phyloP scores from a whole-genome alignment of 2,888 invertebrate species.

The Dascillus cervinus region DNA sequence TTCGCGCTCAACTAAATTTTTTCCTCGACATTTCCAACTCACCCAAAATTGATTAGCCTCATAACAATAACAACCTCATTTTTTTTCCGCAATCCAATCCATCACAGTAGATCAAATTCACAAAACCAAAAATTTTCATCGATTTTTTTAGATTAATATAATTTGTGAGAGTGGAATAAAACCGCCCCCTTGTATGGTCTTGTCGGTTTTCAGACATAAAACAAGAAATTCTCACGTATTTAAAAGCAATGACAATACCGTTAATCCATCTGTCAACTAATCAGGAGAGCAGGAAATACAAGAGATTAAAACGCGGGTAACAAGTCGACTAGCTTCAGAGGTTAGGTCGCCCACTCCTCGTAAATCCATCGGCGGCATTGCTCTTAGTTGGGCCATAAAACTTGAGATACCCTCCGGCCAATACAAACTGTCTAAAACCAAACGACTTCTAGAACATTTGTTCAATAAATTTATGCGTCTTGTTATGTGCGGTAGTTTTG shows the following conservation, averaged over 20 bases:
- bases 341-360: slow-evolving; percentile 15
- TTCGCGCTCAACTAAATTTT: too few relatives aligned
- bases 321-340: slow-evolving; percentile 6
- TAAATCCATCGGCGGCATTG: slow-evolving; percentile 11
- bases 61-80: too few relatives aligned
- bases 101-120: too few relatives aligned
- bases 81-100: too few relatives aligned
- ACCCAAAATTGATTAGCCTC: too few relatives aligned
- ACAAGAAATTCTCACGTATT: background rate
- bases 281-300: slow-evolving; percentile 3
- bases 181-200: too few relatives aligned
- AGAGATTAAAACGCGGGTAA: slow-evolving; percentile 8
- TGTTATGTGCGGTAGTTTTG: slow-evolving; percentile 7
- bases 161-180: too few relatives aligned
- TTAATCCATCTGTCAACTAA: slow-evolving; percentile 3
- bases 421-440: slow-evolving; percentile 9
- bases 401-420: slow-evolving; percentile 12
- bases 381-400: slow-evolving; percentile 16
- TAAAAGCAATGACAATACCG: slow-evolving; percentile 1
- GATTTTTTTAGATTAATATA: too few relatives aligned
- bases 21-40: too few relatives aligned
- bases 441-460: slow-evolving; percentile 9
- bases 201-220: too few relatives aligned
- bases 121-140: too few relatives aligned
- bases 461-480: slow-evolving; percentile 11